Percentiles rank a stretch among this genome's conserved stretches.
These are phyloP conservation scores for Mirounga angustirostris DNA, from an alignment of 2,113 vertebrate genomes.

Conservation along the genomic window DNA sequence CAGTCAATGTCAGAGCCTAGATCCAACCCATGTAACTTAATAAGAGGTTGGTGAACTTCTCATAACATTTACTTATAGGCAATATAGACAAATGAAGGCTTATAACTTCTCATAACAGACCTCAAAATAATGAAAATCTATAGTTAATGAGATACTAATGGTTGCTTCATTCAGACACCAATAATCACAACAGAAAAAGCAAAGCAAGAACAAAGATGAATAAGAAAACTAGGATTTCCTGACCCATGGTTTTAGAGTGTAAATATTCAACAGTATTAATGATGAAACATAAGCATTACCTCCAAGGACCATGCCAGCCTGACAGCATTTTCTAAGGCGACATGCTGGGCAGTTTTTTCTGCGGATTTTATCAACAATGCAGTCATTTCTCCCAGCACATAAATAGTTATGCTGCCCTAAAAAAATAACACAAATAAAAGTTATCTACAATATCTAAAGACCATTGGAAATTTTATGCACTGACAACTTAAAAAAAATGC, in stretches of 20 bases:
- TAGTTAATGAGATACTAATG: not conserved
- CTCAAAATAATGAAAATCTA: not conserved
- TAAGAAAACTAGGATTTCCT: not conserved
- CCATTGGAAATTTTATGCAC: not conserved
- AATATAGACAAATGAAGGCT: not conserved
- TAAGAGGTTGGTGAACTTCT: not conserved
- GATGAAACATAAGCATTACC: slow-evolving; percentile 87
- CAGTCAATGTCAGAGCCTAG: not conserved
- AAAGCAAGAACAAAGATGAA: not conserved
- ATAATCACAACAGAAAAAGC: not conserved
- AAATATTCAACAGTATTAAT: not conserved
- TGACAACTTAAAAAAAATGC: not conserved
- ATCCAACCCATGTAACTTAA: not conserved
- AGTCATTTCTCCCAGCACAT: slow-evolving; percentile 99
- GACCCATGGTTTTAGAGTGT: not conserved
- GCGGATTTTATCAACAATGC: slow-evolving; percentile 99
- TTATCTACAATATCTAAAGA: not conserved
- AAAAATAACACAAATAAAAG: slow-evolving; percentile 37
- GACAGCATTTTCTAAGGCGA: slow-evolving; percentile 97
- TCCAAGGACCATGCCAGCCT: slow-evolving; percentile 99
- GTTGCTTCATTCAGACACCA: not conserved
- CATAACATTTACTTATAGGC: not conserved
- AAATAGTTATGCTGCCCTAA: slow-evolving; percentile 98
- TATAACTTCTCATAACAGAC: not conserved
- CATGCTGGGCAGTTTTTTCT: slow-evolving; percentile 99